Evolutionary conservation across 2,888 invertebrate species (phyloP), one percentile per base, ranked within the genome.

Genomic region (Pocota personata): DNA sequence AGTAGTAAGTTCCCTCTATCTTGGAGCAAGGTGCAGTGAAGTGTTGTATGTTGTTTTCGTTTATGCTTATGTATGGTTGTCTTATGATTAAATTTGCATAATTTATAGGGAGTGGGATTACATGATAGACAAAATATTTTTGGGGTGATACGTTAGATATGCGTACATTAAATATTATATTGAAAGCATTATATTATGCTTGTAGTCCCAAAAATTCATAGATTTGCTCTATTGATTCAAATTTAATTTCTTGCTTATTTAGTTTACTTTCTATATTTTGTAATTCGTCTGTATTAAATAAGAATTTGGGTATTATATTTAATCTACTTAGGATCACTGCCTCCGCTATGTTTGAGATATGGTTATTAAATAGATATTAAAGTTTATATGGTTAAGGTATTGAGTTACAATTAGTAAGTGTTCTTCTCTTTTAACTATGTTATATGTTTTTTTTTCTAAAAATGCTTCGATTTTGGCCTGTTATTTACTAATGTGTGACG

Each of bases 191-290:
- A 37, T 75, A 84, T 30, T 80, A 71, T 16, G 76, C 79, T 48
- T 84, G 69, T 35, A 80, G 16, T 30, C 60, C 50, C 14, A 69
- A 37, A 43, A 84, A n/a, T 69, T 84, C 84, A n/a, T 79, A 80
- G 6, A 84, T 73, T 16, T 75, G 48, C 50, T 84, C 71, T 16
- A 75, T 46, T 2, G 84, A 84, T n/a, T n/a, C 24, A 55, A 30
- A 32, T 32, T 30, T 30, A 21, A 55, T 16, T 27, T 52, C 27
- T 55, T 40, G 21, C 6, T 37, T 35, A n/a, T 55, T n/a, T 12
- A 76, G 46, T 19, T 62, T 76, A 2, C 57, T 30, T 4, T 64
- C 3, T 43, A 82, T 75, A 30, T 69, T 27, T 57, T 40, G 14
- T 1, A 82, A 16, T 82, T 82, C 64, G 3, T 50, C 14, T 16